Evolutionary conservation across 2,888 invertebrate genomes (phyloP).

Genomic region (Papilio elwesi): DNA sequence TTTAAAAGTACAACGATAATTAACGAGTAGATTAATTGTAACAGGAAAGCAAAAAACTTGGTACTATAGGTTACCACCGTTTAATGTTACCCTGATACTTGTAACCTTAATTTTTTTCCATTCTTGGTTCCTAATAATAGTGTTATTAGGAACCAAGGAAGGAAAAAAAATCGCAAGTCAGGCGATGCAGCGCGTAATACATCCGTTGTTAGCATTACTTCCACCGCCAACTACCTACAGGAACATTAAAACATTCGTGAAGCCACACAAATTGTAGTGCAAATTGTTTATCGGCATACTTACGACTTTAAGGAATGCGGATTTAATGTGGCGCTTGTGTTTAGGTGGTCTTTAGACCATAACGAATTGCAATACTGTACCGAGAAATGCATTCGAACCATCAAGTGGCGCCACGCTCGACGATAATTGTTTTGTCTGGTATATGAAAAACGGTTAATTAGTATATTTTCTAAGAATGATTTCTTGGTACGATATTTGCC

Average conservation of each 20-base stretch:
- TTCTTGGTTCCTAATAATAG: too few relatives aligned
- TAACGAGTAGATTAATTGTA: conserved; percentile 2
- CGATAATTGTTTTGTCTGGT: neutral
- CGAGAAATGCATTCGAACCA: neutral
- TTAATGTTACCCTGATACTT: conserved; percentile 11
- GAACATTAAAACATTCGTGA: neutral
- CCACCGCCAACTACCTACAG: neutral
- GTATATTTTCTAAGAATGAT: conserved; percentile 13
- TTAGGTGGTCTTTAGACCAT: conserved; percentile 3
- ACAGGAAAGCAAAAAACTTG: neutral
- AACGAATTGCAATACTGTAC: conserved; percentile 13
- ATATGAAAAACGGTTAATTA: conserved; percentile 1
- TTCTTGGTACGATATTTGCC: neutral
- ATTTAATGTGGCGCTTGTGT: conserved; percentile 22
- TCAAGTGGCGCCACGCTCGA: neutral
- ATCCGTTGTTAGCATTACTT: conserved; percentile 7
- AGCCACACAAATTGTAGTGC: conserved; percentile 7
- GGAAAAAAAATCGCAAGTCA: neutral
- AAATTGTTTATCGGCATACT: conserved; percentile 1
- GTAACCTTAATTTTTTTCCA: too few relatives aligned
- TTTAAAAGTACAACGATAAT: neutral
- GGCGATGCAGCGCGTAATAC: conserved; percentile 6
- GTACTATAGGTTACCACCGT: conserved; percentile 14
- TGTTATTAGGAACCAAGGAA: neutral
- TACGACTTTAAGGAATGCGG: conserved; percentile 2